Evolutionary conservation across 2,113 vertebrate genomes (phyloP), one percentile per base, ranked within the genome.

Genomic region (Hoplias malabaricus): DNA sequence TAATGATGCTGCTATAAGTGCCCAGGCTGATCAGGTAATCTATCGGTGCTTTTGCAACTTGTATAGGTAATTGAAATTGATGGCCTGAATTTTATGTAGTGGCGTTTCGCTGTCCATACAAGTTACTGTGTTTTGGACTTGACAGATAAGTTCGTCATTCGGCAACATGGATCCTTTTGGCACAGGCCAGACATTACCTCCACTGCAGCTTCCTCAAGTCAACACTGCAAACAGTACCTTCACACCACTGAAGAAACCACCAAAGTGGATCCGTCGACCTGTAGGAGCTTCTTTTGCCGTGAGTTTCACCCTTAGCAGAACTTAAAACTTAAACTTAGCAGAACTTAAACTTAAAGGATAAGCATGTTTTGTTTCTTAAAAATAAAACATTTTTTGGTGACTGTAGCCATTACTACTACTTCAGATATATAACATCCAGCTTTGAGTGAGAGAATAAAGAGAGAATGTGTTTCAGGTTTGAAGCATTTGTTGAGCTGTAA

Each of bases 111-210:
- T 70, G 31, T 0, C 54, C 48, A 31, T 27, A 31, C 29, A 13
- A 61, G n/a, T 48, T 50, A 21, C 27, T 74, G 3, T 77, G 27
- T 25, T 77, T n/a, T 69, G 29, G 13, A 0, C 27, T 83, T 82
- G 19, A 56, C 87, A 98, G 98, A 95, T 99, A 34, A 96, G 93
- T 9, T 95, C 90, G 0, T 97, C 96, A 0, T 99, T 98, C 85
- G 95, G 95, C 31, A 96, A 95, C 87, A 92, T 98, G 0, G 96
- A 98, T 90, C 96, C 98, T 0, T 99, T 99, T 78, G 97, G 98
- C 27, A 97, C 90, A 0, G 98, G 96, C 14, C 96, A 98, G 48
- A 85, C 93, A 0, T 88, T 98, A 21, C 96, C 96, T 0, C 95
- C 96, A 0, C 77, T 99, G 77, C 96, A 97, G 87, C 90, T 98